Evolutionary conservation across 1,140 invertebrate species (phyloP), one percentile per base, ranked within the genome.

Genomic region (Holotrichia oblita): DNA sequence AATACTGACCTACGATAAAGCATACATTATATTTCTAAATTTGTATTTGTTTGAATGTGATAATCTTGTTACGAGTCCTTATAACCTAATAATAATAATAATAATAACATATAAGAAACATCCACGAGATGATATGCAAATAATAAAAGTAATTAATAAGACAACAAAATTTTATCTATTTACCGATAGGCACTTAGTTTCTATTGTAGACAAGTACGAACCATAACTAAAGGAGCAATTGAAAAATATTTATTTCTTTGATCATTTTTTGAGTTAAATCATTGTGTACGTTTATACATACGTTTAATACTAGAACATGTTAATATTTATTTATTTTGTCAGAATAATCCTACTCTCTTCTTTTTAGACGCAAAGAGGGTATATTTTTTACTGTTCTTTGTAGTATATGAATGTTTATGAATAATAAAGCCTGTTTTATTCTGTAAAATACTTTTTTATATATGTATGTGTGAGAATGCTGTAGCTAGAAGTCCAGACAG

Each of bases 261-360:
- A 48, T 17, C 10, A 3, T 17, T 69, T 69, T 69, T 69, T 69
- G 48, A n/a, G 48, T 20, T 69, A 10, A 20, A 69, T 69, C 27
- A 69, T 69, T 69, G 10, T 69, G 61, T 69, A 34, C 61, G 61
- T 69, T 24, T 27, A 69, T 69, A 27, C 22, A 55, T 55, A 55
- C 14, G 12, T 69, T 69, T 69, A 69, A 55, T 17, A 55, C 48
- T 55, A 55, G n/a, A 55, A 69, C 61, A 69, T 69, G 20, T 22
- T 64, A 48, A 69, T 69, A 69, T 69, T 69, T 69, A 69, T 69
- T 69, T 69, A 69, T 69, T 69, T 69, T 69, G 61, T 69, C 61
- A 34, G 17, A 55, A 69, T 69, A 22, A 69, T 24, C 61, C 8
- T 20, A 55, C 48, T 55, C 48, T 55, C 48, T 48, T 17, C 59